Evolutionary conservation across 2,113 vertebrate species (phyloP), one percentile per base, ranked within the genome.

Genomic region (Microcebus jonahi): DNA sequence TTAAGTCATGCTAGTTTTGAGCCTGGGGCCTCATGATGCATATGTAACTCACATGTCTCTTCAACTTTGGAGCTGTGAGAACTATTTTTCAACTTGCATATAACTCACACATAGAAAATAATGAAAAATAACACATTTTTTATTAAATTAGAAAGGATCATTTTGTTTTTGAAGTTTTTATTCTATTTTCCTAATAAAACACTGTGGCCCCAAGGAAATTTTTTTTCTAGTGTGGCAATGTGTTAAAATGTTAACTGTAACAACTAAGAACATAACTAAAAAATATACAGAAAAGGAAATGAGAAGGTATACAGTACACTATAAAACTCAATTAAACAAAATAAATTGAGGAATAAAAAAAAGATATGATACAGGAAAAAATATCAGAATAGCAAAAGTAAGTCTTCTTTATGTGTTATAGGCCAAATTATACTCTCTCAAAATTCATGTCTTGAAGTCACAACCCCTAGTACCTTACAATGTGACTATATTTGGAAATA

Each of bases 251-350:
- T 57, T 92, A 83, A 88, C 67, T 96, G 13, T 68, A 81, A 86
- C 57, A 73, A 82, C 29, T 83, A 77, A 42, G n/a, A 92, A 92
- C 48, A 82, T 65, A 63, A 42, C n/a, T 12, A 13, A 80, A 93
- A 90, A 91, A 83, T 21, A 95, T 10, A 90, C 23, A 87, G 82
- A 88, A 71, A 71, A 88, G 29, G 53, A 83, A 88, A 88, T 84
- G 36, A 91, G 48, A 91, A 88, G n/a, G 48, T 53, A 83, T 0
- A 36, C 8, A 53, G 79, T 31, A 36, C 3, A 94, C 23, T 84
- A 36, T 8, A 88, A 75, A 93, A 85, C 59, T 63, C n/a, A 81
- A 53, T 48, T 55, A 71, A 86, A 85, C 59, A 88, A 80, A 85
- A 85, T 82, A 29, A 81, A 68, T 2, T 75, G 48, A 88, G 39